A percentile compares a stretch with the other conserved stretches of the same genome.
phyloP scores from a whole-genome alignment of 2,888 invertebrate genomes.

The Hirtodrosophila histrioides region DNA sequence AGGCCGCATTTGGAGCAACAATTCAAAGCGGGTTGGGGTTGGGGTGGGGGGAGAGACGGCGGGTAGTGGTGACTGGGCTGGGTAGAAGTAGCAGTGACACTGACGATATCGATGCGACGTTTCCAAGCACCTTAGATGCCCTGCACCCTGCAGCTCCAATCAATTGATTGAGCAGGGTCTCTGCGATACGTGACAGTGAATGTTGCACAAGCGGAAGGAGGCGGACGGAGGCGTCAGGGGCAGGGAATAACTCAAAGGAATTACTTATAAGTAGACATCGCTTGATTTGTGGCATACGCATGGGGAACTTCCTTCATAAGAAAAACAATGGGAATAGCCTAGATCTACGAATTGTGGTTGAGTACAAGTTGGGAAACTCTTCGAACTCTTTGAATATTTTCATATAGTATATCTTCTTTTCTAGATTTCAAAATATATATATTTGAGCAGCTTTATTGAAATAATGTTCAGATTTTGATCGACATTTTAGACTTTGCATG shows the following conservation, averaged over 20 bases:
- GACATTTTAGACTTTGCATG: too few species aligned
- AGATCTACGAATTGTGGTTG: too few species aligned
- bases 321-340: background rate
- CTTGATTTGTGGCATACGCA: slow-evolving; percentile 19
- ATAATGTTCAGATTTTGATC: too few species aligned
- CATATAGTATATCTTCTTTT: too few species aligned
- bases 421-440: too few species aligned
- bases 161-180: slow-evolving; percentile 73
- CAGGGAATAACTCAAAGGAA: slow-evolving; percentile 7
- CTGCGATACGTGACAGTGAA: slow-evolving; percentile 60
- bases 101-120: slow-evolving; percentile 63
- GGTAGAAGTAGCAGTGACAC: slow-evolving; percentile 18
- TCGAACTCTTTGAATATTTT: too few species aligned
- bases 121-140: slow-evolving; percentile 66
- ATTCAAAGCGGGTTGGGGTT: slow-evolving; percentile 1
- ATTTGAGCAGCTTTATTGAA: too few species aligned
- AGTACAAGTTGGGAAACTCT: too few species aligned
- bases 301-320: too few species aligned
- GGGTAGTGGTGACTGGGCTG: background rate
- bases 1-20: slow-evolving; percentile 63
- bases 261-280: slow-evolving; percentile 17
- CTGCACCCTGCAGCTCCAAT: slow-evolving; percentile 42
- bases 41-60: background rate
- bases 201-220: slow-evolving; percentile 44
- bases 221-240: slow-evolving; percentile 30